Evolutionary conservation across 2,113 vertebrate species (phyloP), one percentile per base, ranked within the genome.

Genomic region (Perca flavescens): DNA sequence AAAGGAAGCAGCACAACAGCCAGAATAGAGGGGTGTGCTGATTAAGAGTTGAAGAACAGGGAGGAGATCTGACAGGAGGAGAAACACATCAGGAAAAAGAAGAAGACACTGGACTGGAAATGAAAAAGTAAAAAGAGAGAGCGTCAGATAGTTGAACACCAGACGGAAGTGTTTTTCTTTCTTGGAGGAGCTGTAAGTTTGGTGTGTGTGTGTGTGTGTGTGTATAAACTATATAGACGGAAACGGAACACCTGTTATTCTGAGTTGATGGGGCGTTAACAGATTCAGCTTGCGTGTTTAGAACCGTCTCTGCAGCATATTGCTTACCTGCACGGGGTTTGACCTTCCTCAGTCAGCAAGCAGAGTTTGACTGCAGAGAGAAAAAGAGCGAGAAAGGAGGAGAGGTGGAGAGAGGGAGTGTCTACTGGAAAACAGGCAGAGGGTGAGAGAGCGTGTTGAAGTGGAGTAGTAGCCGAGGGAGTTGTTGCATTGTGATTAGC

Each of bases 261-360:
- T 22, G 53, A 75, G 64, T 80, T 78, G 80, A 76, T 46, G 25
- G 56, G 36, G 22, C 46, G 63, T 86, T 28, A 79, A 71, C 84
- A 78, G 83, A 64, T 76, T 56, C 17, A 52, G 81, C 56, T 46
- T 15, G 64, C 13, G 46, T 73, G 36, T 49, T 52, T 74, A 10
- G 36, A 62, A 61, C 57, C 8, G 63, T 88, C 82, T 85, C 87
- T 90, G 85, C 87, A 89, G 89, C 88, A 76, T 86, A 81, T 83
- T 82, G 69, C 47, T 52, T 79, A 89, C 82, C 80, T 92, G 87
- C 86, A 79, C 85, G 43, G 40, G 31, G 77, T 91, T 85, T 94
- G 94, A 93, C 94, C 93, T 94, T 94, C 91, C 90, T 91, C 86
- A 94, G 91, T 93, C 91, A 93, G 93, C 91, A 89, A 46, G 71